A percentile compares a stretch with the other conserved stretches of the same genome.
Conservation (phyloP, 2,797 vertebrate genomes). For the Protosalanx chinensis region DNA sequence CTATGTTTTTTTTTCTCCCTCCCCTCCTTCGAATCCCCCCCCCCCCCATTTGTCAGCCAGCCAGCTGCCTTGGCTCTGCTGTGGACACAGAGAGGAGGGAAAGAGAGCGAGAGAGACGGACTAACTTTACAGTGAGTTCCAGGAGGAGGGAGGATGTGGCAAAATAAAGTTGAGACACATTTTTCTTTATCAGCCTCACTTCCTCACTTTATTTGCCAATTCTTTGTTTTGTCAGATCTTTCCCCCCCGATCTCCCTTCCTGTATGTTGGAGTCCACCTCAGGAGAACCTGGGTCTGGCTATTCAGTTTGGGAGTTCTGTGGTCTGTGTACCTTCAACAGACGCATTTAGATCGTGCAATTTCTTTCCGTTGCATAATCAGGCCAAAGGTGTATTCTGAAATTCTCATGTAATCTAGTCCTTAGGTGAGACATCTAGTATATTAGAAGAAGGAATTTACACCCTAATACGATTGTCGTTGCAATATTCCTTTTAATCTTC, state of each 20-base stretch:
- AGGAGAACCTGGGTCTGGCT: background rate
- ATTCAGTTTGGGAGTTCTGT: background rate
- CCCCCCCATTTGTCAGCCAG: slow-evolving; percentile 68
- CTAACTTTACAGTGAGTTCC: slow-evolving; percentile 6
- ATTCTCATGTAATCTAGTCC: slow-evolving; percentile 45
- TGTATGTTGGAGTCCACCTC: slow-evolving; percentile 19
- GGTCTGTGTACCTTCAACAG: background rate
- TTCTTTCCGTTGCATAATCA: background rate
- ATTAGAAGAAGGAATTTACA: background rate
- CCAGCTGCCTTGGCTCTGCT: slow-evolving; percentile 69
- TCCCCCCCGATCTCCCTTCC: background rate
- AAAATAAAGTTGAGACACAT: slow-evolving; percentile 59
- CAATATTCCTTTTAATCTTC: background rate
- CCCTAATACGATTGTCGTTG: background rate
- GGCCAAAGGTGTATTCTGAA: slow-evolving; percentile 43
- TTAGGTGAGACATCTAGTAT: background rate
- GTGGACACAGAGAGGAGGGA: slow-evolving; percentile 57
- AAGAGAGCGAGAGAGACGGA: background rate
- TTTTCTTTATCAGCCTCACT: slow-evolving; percentile 58
- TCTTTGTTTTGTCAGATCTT: background rate
- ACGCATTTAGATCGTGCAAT: too few relatives aligned
- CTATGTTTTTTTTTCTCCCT: background rate
- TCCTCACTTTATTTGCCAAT: slow-evolving; percentile 6
- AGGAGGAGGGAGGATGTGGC: slow-evolving; percentile 36
- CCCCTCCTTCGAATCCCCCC: slow-evolving; percentile 55